Conservation (phyloP, 2,888 invertebrate species). For the Lissonota sp. region DNA sequence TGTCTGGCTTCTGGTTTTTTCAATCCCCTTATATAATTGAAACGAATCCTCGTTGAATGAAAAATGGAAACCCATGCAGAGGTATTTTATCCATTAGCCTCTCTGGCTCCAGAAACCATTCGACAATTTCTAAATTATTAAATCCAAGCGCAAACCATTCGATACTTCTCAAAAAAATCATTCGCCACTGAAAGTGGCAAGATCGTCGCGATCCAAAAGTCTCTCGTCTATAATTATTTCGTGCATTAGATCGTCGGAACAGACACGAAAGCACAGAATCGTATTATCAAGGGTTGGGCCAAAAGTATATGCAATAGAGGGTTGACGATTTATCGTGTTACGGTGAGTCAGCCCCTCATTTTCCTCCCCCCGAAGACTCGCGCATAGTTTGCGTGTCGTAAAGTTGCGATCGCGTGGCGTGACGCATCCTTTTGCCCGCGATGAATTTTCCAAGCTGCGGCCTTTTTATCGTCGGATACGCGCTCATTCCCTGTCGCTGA, state of each 20-base stretch:
- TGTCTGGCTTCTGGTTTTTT: conserved; percentile 6
- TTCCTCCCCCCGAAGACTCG: conserved; percentile 4
- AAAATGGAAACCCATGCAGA: background rate
- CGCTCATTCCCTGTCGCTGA: conserved; percentile 6
- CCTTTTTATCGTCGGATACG: conserved; percentile 19
- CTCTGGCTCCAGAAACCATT: conserved; percentile 27
- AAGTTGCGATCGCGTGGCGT: conserved; percentile 26
- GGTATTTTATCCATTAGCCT: conserved; percentile 36
- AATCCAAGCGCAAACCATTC: background rate
- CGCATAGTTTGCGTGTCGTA: conserved; percentile 36
- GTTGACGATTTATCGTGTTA: conserved; percentile 57
- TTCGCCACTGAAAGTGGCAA: background rate
- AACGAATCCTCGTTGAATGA: conserved; percentile 24
- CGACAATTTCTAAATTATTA: conserved; percentile 9
- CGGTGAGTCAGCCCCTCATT: conserved; percentile 47
- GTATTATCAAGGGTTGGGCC: background rate
- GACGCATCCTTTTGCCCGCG: conserved; percentile 58
- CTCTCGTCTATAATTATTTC: background rate
- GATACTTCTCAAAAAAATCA: background rate
- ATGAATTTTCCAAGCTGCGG: conserved; percentile 23
- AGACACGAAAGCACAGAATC: background rate
- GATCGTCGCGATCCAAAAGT: background rate
- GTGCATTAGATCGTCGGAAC: conserved; percentile 32
- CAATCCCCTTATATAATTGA: conserved; percentile 38
- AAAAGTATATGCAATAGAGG: too few species aligned